Percentiles rank a stretch among this genome's conserved stretches.
Conservation (phyloP, 2,888 invertebrate genomes). For the Dione vanillae region DNA sequence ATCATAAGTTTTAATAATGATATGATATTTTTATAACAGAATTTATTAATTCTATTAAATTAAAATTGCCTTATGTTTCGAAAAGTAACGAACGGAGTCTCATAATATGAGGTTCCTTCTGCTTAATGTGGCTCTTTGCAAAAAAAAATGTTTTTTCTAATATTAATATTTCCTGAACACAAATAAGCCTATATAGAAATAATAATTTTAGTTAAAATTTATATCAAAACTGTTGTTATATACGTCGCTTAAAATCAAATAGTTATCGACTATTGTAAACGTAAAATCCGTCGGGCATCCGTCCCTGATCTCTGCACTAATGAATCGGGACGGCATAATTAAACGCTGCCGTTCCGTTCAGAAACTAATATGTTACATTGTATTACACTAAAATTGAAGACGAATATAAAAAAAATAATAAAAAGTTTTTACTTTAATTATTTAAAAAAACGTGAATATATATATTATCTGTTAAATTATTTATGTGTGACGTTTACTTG, state of each 20-base stretch:
- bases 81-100: too few species aligned
- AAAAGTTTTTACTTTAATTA: conserved; percentile 11
- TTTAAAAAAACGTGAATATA: background rate
- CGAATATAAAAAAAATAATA: conserved; percentile 5
- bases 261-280: background rate
- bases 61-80: too few species aligned
- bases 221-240: background rate
- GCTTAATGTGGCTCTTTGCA: too few species aligned
- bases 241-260: background rate
- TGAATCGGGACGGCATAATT: conserved; percentile 82
- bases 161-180: too few species aligned
- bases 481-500: background rate
- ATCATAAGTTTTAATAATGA: too few species aligned
- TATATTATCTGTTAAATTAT: conserved; percentile 4
- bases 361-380: conserved; percentile 58
- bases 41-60: too few species aligned
- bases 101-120: too few species aligned
- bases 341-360: conserved; percentile 77
- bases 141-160: too few species aligned
- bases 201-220: background rate
- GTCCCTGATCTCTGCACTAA: conserved; percentile 77
- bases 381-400: conserved; percentile 51
- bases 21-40: too few species aligned
- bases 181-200: too few species aligned
- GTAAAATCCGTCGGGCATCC: conserved; percentile 48